These are phyloP conservation scores for Drosophila affinis DNA, from an alignment of 2,888 invertebrate species.

Conservation along the genomic window DNA sequence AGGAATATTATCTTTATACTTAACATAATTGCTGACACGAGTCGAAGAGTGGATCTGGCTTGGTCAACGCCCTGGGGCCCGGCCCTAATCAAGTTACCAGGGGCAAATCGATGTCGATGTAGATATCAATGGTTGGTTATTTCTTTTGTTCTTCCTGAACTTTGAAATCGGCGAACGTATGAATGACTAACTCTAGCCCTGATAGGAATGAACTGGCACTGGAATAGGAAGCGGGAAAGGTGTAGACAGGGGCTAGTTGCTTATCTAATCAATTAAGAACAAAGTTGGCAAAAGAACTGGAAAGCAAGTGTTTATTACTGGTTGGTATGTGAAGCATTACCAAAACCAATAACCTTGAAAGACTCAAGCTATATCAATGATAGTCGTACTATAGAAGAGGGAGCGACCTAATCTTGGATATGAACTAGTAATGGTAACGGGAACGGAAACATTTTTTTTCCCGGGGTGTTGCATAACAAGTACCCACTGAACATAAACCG, in stretches of 20 bases:
- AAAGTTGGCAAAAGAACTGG: slow-evolving; percentile 37
- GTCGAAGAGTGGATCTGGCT: not conserved
- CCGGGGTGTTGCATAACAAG: slow-evolving; percentile 30
- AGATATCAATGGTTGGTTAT: slow-evolving; percentile 52
- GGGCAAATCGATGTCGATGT: slow-evolving; percentile 28
- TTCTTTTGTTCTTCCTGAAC: slow-evolving; percentile 55
- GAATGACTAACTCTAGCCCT: slow-evolving; percentile 52
- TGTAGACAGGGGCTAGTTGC: slow-evolving; percentile 22
- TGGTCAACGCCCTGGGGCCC: slow-evolving; percentile 14
- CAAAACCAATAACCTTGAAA: slow-evolving; percentile 38
- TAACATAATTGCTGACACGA: slow-evolving; percentile 29
- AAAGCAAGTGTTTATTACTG: slow-evolving; percentile 53
- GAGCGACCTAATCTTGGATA: not conserved
- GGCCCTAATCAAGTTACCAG: slow-evolving; percentile 46
- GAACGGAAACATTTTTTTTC: not conserved
- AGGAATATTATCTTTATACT: slow-evolving; percentile 34
- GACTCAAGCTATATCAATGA: slow-evolving; percentile 1
- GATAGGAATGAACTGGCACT: slow-evolving; percentile 11
- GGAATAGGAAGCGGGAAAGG: slow-evolving; percentile 31
- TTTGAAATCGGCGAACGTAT: slow-evolving; percentile 50
- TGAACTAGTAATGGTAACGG: not conserved
- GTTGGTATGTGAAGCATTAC: slow-evolving; percentile 33
- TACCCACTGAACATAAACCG: slow-evolving; percentile 53
- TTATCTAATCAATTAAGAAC: slow-evolving; percentile 64
- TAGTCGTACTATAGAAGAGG: not conserved